Conservation (phyloP, 2,888 invertebrate genomes). For the Shargacucullia verbasci region DNA sequence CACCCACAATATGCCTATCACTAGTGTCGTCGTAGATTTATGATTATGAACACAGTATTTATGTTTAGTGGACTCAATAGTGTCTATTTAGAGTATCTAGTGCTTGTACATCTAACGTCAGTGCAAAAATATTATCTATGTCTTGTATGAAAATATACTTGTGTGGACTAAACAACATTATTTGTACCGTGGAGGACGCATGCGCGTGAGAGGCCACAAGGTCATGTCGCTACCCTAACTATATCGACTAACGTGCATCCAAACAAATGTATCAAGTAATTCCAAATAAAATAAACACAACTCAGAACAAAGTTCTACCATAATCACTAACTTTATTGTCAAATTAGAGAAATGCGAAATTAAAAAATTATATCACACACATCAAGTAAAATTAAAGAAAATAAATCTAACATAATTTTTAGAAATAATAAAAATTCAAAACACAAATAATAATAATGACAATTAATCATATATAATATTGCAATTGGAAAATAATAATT, state of each 20-base stretch:
- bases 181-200: constrained; percentile 81
- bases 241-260: constrained; percentile 24
- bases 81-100: constrained; percentile 48
- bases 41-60: constrained; percentile 45
- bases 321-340: constrained; percentile 57
- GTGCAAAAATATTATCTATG: constrained; percentile 85
- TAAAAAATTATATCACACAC: constrained; percentile 48
- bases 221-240: constrained; percentile 45
- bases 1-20: constrained; percentile 4
- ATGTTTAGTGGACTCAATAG: constrained; percentile 27
- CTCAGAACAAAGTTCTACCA: constrained; percentile 52
- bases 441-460: constrained; percentile 58
- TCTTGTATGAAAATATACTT: constrained; percentile 82
- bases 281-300: constrained; percentile 46
- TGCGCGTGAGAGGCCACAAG: constrained; percentile 72
- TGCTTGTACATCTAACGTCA: constrained; percentile 74
- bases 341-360: constrained; percentile 51
- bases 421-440: constrained; percentile 58
- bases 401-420: constrained; percentile 51
- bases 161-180: constrained; percentile 70
- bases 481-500: constrained; percentile 64
- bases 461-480: constrained; percentile 61
- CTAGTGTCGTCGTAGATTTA: constrained; percentile 23
- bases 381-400: constrained; percentile 46
- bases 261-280: constrained; percentile 38